Base-by-base conservation (phyloP, 2,797 vertebrate species). In the Gobionotothen gibberifrons region DNA sequence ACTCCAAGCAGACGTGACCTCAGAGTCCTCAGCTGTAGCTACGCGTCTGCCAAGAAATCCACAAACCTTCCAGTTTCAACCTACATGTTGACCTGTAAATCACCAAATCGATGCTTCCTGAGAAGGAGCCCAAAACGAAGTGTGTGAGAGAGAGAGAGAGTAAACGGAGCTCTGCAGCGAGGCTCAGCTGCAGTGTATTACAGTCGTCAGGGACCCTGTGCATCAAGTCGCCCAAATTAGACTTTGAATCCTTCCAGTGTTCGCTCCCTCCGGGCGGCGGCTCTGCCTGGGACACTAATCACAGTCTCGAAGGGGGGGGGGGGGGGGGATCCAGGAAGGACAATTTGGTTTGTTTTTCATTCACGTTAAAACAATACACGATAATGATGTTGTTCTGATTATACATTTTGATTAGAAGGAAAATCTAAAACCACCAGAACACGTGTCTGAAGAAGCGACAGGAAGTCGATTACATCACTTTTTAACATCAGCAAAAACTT, bases 251-350 rank as follows among this genome's bases (percentile, higher is more conserved):
- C 17, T 78, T 76, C 67, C 74, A 62, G 74, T 75, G 32, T 36
- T 36, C 58, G 21, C 43, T 43, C 65, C 69, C 49, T 61, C 54
- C 15, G 70, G 72, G 77, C 74, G n/a, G 12, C 22, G 1, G 16
- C 61, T 74, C 73, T 51, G 83, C 80, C 67, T 74, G 46, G 74
- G 78, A 85, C 76, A 72, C 82, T 76, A 66, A 81, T 83, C 86
- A 80, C 67, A 68, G 69, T 70, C 59, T 65, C 13, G 0, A 11
- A 54, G 39, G 26, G 5, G 32, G 32, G 5, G 32, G 32, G 32
- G 32, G 32, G 9, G 32, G 26, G 26, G 26, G 39, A 16, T 54
- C 7, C 6, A 19, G 47, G n/a, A 51, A 32, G 11, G 19, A 58
- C 13, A 5, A 16, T 36, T 29, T 29, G 17, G 44, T 19, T 58